Percentiles rank a stretch among this genome's conserved stretches.
These are phyloP conservation scores for Luehdorfia chinensis DNA, from an alignment of 1,140 invertebrate genomes.

Conservation along the genomic window DNA sequence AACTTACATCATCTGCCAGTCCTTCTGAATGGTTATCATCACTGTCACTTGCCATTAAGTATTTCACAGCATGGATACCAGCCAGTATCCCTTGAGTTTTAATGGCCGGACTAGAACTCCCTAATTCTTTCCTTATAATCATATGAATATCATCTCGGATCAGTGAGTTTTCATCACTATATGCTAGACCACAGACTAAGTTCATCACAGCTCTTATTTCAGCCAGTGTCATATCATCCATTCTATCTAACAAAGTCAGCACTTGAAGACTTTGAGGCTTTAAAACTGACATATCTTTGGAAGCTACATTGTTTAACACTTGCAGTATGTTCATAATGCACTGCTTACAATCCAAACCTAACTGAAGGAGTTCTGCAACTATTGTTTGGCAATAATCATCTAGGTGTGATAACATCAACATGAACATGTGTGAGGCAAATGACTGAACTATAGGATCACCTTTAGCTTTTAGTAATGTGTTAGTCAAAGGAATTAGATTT, in stretches of 20 bases:
- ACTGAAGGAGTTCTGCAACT: conserved; percentile 54
- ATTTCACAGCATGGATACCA: conserved; percentile 68
- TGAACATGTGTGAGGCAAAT: conserved; percentile 62
- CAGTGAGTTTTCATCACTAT: conserved; percentile 60
- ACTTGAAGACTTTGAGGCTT: conserved; percentile 68
- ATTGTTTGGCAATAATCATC: conserved; percentile 53
- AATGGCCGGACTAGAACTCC: conserved; percentile 55
- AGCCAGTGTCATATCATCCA: conserved; percentile 56
- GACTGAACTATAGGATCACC: conserved; percentile 47
- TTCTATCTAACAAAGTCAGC: conserved; percentile 59
- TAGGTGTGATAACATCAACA: conserved; percentile 57
- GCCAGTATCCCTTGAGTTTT: conserved; percentile 71
- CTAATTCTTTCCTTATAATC: conserved; percentile 69
- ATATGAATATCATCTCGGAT: conserved; percentile 72
- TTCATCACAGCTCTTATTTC: conserved; percentile 69
- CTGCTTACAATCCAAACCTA: conserved; percentile 56
- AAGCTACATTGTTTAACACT: conserved; percentile 62
- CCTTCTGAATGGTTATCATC: conserved; percentile 37
- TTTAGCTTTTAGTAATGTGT: conserved; percentile 53
- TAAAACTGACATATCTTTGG: conserved; percentile 55
- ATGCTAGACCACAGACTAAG: conserved; percentile 67
- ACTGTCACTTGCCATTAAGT: conserved; percentile 44
- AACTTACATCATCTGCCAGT: conserved; percentile 43
- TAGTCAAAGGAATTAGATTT: conserved; percentile 53
- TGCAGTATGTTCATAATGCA: conserved; percentile 52